A percentile compares a stretch with the other conserved stretches of the same genome.
Evolutionary conservation across 2,113 vertebrate genomes (phyloP).

Genomic region (Nansenia antarctica): DNA sequence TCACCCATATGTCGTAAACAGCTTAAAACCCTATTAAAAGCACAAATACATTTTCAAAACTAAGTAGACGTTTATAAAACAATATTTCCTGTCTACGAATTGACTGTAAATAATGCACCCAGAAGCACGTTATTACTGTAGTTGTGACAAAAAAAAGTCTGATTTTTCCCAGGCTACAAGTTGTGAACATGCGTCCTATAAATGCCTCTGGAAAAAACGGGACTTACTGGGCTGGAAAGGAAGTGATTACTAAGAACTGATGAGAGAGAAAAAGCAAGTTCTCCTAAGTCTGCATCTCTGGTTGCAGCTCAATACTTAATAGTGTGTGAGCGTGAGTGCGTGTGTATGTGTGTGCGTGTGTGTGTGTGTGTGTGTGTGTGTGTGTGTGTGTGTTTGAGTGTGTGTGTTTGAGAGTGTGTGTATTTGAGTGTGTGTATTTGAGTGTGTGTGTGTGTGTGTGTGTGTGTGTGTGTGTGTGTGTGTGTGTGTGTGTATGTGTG

Average conservation of each 20-base stretch:
- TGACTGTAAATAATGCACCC: slow-evolving; percentile 57
- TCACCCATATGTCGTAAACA: slow-evolving; percentile 71
- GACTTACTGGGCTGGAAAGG: slow-evolving; percentile 63
- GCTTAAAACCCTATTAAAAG: slow-evolving; percentile 74
- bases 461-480: too few species aligned
- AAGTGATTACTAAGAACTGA: slow-evolving; percentile 73
- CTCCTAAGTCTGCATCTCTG: slow-evolving; percentile 60
- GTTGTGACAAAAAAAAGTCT: slow-evolving; percentile 33
- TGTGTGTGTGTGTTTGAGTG: too few species aligned
- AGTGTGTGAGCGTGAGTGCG: not conserved
- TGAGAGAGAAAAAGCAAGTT: slow-evolving; percentile 62
- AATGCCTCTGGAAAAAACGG: slow-evolving; percentile 62
- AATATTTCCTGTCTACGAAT: slow-evolving; percentile 67
- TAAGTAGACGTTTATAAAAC: slow-evolving; percentile 69
- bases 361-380: too few species aligned
- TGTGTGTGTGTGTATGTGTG: too few species aligned
- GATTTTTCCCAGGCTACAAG: slow-evolving; percentile 57
- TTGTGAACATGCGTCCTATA: slow-evolving; percentile 68
- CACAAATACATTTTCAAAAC: slow-evolving; percentile 72
- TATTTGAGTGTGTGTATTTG: too few species aligned
- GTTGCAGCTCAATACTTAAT: too few species aligned
- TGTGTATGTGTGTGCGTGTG: slow-evolving; percentile 11
- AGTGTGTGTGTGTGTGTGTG: too few species aligned
- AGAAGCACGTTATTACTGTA: slow-evolving; percentile 57
- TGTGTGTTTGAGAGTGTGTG: too few species aligned